A percentile compares a stretch with the other conserved stretches of the same genome.
phyloP scores from a whole-genome alignment of 2,113 vertebrate genomes.

The human region DNA sequence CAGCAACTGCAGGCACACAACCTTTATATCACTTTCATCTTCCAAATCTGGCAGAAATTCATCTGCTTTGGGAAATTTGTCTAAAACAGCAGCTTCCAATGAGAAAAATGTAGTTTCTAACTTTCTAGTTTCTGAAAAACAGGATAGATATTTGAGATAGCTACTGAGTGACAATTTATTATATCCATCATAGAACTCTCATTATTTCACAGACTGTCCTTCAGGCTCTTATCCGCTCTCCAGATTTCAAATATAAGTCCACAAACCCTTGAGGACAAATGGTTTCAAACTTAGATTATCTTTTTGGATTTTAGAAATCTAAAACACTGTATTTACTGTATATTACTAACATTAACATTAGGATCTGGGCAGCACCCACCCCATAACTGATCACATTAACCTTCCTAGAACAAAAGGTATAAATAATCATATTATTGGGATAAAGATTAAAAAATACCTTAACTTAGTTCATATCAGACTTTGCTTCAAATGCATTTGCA shows the following conservation, averaged over 20 bases:
- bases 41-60: background rate
- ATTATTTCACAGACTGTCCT: background rate
- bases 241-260: background rate
- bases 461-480: background rate
- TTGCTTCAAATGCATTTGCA: background rate
- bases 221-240: background rate
- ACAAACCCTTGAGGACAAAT: background rate
- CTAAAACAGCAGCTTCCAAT: background rate
- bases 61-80: background rate
- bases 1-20: background rate
- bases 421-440: background rate
- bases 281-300: background rate
- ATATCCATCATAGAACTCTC: background rate
- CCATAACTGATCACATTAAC: background rate
- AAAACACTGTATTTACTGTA: background rate
- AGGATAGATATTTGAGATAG: background rate
- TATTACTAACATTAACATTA: background rate
- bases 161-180: background rate
- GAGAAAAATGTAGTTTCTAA: background rate
- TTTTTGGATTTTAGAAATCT: background rate
- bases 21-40: background rate
- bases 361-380: background rate
- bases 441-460: background rate
- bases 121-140: background rate
- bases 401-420: background rate